These are phyloP conservation scores for Chymomyza fuscimana DNA, from an alignment of 2,888 invertebrate species.

Conservation along the genomic window DNA sequence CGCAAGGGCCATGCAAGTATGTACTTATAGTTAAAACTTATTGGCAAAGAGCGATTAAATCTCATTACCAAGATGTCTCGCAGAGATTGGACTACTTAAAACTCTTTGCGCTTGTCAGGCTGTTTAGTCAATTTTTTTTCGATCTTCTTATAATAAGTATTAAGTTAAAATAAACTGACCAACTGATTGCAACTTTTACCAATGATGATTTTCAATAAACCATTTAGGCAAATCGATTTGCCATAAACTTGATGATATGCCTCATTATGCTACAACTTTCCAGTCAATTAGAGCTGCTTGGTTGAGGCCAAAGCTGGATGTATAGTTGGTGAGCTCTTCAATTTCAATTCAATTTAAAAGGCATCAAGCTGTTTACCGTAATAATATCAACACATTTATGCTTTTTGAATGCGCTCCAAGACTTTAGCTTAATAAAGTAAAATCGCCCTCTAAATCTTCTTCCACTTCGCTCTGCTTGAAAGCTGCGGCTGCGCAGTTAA, in stretches of 20 bases:
- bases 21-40: too few species aligned
- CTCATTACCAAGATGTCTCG: too few species aligned
- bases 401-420: background rate
- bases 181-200: conserved; percentile 47
- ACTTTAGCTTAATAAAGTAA: conserved; percentile 24
- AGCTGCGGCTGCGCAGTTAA: conserved; percentile 12
- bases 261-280: conserved; percentile 29
- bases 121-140: background rate
- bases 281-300: conserved; percentile 60
- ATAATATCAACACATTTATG: conserved; percentile 71
- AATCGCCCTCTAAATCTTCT: conserved; percentile 23
- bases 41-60: too few species aligned
- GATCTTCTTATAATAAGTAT: background rate
- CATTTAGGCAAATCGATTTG: conserved; percentile 49
- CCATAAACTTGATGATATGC: conserved; percentile 44
- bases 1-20: too few species aligned
- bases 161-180: background rate
- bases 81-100: background rate
- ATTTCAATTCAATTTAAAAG: conserved; percentile 71
- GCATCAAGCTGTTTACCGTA: conserved; percentile 72
- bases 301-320: conserved; percentile 14
- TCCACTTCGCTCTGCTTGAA: background rate
- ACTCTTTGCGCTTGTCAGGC: background rate
- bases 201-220: conserved; percentile 58
- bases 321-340: background rate